Evolutionary conservation across 2,113 vertebrate species (phyloP), one percentile per base, ranked within the genome.

Genomic region (Anarrhichthys ocellatus): DNA sequence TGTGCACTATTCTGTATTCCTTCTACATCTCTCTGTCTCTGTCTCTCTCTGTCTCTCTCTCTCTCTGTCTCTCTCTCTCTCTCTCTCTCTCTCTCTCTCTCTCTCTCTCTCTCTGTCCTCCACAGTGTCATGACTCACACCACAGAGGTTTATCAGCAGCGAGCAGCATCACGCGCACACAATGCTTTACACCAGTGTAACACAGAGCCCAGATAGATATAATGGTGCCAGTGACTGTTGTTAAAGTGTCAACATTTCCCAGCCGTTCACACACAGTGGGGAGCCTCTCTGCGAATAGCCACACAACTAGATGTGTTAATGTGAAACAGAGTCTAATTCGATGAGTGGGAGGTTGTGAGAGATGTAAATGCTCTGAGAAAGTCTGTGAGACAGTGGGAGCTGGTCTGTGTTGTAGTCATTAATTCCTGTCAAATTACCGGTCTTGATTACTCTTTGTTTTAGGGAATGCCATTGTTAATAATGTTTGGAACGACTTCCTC

Each of bases 61-160:
- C 62, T 72, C 62, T 59, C 62, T 34, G 4, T 34, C 34, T 34
- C 34, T 34, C 84, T 67, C 15, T 74, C 9, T 74, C 63, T 73
- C 58, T 59, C 65, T 74, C 15, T 76, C 9, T 74, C 62, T 75
- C 62, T 59, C 62, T 34, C 34, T 34, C 34, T 6, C 34, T 34
- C 84, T 67, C 15, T 74, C 8, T 72, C 63, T 75, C 58, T 59
- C 65, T 74, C 84, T 69, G 78, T 90, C 69, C 78, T 80, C 85
- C 74, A 66, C 73, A 84, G 84, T 92, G 89, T 86, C 73, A 62
- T 87, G 91, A 89, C 87, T 93, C 86, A 82, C 92, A 88, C 89
- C 84, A 80, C 88, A 88, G 85, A 87, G 91, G 91, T 92, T 93
- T 92, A 92, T 94, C 93, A 90, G 88, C 68, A n/a, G 80, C 88